Evolutionary conservation across 1,140 invertebrate species (phyloP).

Genomic region (Venustaconcha ellipsiformis): DNA sequence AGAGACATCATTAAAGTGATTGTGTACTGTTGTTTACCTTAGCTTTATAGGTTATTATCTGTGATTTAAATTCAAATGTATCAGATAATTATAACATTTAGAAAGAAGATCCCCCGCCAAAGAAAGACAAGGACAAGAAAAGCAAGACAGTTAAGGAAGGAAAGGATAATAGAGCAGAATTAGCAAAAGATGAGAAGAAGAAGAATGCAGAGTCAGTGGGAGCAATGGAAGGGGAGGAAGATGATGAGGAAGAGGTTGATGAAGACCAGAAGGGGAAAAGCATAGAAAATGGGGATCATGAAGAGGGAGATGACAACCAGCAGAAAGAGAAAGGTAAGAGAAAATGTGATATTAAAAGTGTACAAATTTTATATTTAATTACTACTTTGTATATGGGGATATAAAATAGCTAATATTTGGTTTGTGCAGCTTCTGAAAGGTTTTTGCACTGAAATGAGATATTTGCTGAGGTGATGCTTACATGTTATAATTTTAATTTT

Average conservation of each 20-base stretch:
- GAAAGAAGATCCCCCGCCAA: conserved; percentile 4
- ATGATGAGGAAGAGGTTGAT: not conserved
- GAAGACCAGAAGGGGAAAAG: not conserved
- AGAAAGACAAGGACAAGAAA: conserved; percentile 14
- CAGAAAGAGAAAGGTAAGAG: not conserved
- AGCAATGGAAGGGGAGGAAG: not conserved
- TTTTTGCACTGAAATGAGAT: no score
- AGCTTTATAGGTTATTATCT: no score
- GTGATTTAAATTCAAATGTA: no score
- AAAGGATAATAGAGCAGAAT: not conserved
- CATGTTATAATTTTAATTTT: no score
- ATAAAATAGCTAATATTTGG: not conserved
- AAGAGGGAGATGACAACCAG: not conserved
- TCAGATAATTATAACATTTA: not conserved
- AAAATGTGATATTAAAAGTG: not conserved
- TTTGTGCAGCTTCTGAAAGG: not conserved
- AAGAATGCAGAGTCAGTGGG: conserved; percentile 2
- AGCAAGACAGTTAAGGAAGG: not conserved
- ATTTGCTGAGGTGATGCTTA: no score
- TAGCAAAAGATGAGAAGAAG: not conserved
- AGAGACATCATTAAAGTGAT: no score
- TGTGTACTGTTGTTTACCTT: no score
- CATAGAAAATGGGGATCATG: not conserved
- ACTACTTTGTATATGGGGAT: not conserved
- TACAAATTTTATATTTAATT: not conserved